Conservation (phyloP, 2,888 invertebrate species). For the Apamea anceps region DNA sequence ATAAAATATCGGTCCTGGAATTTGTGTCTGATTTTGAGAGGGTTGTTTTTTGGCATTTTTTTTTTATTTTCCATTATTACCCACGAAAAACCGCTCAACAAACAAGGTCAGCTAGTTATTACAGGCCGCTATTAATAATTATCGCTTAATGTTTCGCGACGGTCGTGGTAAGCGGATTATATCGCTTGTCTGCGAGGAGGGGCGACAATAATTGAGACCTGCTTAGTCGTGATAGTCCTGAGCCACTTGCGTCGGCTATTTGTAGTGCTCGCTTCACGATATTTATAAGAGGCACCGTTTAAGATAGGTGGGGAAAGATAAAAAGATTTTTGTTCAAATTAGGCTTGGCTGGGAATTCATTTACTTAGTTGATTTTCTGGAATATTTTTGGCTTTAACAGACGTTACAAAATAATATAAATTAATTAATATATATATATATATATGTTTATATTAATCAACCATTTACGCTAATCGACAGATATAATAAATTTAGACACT, state of each 20-base stretch:
- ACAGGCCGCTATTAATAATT: constrained; percentile 70
- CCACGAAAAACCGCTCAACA: constrained; percentile 43
- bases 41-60: neutral
- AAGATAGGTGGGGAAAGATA: constrained; percentile 47
- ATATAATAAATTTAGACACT: too few relatives aligned
- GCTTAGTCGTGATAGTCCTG: constrained; percentile 64
- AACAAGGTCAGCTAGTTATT: constrained; percentile 62
- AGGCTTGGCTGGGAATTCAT: neutral
- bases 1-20: neutral
- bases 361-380: neutral
- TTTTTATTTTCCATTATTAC: constrained; percentile 11
- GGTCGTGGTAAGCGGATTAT: constrained; percentile 73
- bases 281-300: constrained; percentile 58
- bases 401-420: neutral
- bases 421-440: neutral
- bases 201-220: constrained; percentile 70
- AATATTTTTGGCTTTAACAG: neutral
- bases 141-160: constrained; percentile 70
- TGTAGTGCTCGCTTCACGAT: constrained; percentile 47
- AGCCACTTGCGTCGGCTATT: constrained; percentile 58
- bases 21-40: neutral
- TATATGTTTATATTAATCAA: too few relatives aligned
- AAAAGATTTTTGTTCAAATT: constrained; percentile 35
- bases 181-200: constrained; percentile 65
- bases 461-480: too few relatives aligned